Base-by-base conservation (phyloP, 2,797 vertebrate species). In the Heliangelus exortis region DNA sequence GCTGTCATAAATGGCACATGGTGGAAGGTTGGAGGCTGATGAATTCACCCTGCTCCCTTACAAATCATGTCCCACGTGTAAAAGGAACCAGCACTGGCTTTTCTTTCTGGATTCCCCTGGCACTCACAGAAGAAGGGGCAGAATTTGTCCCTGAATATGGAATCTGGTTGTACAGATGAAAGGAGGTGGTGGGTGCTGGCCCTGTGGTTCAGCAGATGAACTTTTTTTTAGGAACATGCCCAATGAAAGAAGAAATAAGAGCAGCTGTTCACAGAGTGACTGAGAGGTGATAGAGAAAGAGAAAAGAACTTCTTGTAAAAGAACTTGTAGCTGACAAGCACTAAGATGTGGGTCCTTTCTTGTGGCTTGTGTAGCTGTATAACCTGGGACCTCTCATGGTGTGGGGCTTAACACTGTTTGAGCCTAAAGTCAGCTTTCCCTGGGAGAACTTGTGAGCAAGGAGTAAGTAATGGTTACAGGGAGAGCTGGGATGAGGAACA, bases 11-110 rank as follows among this genome's bases (percentile, higher is more conserved):
- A 63, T 6, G 10, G 14, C 22, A 47, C 0, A 0, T 19, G 41
- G 33, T 45, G 18, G 50, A 54, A 41, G 29, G 15, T 9, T 73
- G 50, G 34, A 84, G 15, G 21, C 68, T 74, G 48, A 50, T 63
- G 65, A 57, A 8, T 48, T 43, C 63, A 34, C 53, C 14, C 31
- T 36, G 29, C 15, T 84, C 12, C 51, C 74, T 82, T 82, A 36
- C 1, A 45, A 67, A 54, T 16, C n/a, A 4, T 39, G 5, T 48
- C 11, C n/a, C 11, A 10, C 1, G 0, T 9, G 1, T 45, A 34
- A 5, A 25, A 36, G 25, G 8, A 21, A 20, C 7, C 6, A 18
- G 1, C 8, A 15, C 1, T 17, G 10, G 2, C 5, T 59, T 23
- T 90, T 79, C 34, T 54, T 68, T n/a, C 77, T 73, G 43, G 31